Conservation (phyloP, 1,140 invertebrate species). For the Trigoniulus corallinus region DNA sequence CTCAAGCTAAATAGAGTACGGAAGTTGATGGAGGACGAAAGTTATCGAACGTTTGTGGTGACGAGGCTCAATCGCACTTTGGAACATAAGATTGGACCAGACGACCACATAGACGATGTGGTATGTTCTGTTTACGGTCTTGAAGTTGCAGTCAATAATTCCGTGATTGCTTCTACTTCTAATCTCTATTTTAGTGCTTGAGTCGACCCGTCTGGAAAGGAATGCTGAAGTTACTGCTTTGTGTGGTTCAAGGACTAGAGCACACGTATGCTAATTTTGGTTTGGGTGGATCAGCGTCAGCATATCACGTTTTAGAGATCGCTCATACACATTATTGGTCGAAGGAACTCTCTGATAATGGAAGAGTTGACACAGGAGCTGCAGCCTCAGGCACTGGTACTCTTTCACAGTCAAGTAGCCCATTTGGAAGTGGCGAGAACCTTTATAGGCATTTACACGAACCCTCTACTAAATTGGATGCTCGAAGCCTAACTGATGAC, state of each 20-base stretch:
- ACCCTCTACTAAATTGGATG: background rate
- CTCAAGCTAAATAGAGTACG: slow-evolving; percentile 83
- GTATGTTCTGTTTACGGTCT: slow-evolving; percentile 35
- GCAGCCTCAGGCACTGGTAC: slow-evolving; percentile 22
- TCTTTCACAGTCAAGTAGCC: slow-evolving; percentile 38
- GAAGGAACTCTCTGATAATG: slow-evolving; percentile 40
- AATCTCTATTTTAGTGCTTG: slow-evolving; percentile 46
- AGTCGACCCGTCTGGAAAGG: slow-evolving; percentile 86
- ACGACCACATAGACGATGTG: slow-evolving; percentile 95
- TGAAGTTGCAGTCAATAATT: background rate
- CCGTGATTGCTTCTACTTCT: background rate
- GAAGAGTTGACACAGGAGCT: slow-evolving; percentile 15
- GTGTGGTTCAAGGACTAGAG: slow-evolving; percentile 76
- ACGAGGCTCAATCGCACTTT: slow-evolving; percentile 88
- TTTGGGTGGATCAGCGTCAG: slow-evolving; percentile 90
- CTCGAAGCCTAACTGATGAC: background rate
- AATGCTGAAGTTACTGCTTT: slow-evolving; percentile 79
- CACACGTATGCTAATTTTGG: slow-evolving; percentile 85
- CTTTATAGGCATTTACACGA: slow-evolving; percentile 21
- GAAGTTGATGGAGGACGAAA: slow-evolving; percentile 98
- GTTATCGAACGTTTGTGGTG: slow-evolving; percentile 87
- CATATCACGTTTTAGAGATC: slow-evolving; percentile 91
- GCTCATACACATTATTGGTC: slow-evolving; percentile 97
- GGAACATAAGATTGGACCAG: slow-evolving; percentile 80
- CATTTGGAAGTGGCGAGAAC: slow-evolving; percentile 58